Percentiles rank a stretch among this genome's conserved stretches.
These are phyloP conservation scores for Sebastolobus altivelis DNA, from an alignment of 2,797 vertebrate species.

Conservation along the genomic window DNA sequence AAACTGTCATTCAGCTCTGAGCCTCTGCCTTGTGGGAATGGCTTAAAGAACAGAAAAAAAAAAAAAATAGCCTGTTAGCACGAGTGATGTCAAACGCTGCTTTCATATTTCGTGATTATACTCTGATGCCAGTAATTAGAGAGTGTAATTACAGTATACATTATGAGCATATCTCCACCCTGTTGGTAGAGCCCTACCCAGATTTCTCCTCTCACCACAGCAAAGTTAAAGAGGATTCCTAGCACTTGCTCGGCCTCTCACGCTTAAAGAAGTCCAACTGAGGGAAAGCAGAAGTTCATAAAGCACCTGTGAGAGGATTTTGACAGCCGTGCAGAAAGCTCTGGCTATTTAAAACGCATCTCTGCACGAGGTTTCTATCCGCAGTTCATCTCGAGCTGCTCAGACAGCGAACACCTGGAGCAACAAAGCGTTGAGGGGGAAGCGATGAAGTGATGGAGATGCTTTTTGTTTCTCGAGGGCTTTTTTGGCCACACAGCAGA, in stretches of 20 bases:
- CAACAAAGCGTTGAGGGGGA: conserved; percentile 50
- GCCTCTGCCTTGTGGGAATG: conserved; percentile 6
- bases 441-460: conserved; percentile 53
- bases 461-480: conserved; percentile 58
- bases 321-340: conserved; percentile 25
- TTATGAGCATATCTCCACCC: conserved; percentile 57
- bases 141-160: conserved; percentile 62
- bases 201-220: conserved; percentile 32
- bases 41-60: background rate
- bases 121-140: conserved; percentile 63
- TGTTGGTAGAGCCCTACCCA: conserved; percentile 27
- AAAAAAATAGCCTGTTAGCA: conserved; percentile 24
- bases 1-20: conserved; percentile 12
- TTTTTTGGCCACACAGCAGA: conserved; percentile 44
- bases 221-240: conserved; percentile 42
- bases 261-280: conserved; percentile 27
- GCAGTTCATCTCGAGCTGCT: conserved; percentile 40
- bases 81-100: conserved; percentile 41
- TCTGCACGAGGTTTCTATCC: conserved; percentile 43
- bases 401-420: conserved; percentile 62
- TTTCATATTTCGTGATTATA: conserved; percentile 49
- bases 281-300: conserved; percentile 40
- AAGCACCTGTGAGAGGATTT: conserved; percentile 47
- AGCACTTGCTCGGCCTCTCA: conserved; percentile 2
- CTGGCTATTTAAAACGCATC: conserved; percentile 7